Evolutionary conservation across 2,888 invertebrate genomes (phyloP), one percentile per base, ranked within the genome.

Genomic region (Zhuqinia jingwanae): DNA sequence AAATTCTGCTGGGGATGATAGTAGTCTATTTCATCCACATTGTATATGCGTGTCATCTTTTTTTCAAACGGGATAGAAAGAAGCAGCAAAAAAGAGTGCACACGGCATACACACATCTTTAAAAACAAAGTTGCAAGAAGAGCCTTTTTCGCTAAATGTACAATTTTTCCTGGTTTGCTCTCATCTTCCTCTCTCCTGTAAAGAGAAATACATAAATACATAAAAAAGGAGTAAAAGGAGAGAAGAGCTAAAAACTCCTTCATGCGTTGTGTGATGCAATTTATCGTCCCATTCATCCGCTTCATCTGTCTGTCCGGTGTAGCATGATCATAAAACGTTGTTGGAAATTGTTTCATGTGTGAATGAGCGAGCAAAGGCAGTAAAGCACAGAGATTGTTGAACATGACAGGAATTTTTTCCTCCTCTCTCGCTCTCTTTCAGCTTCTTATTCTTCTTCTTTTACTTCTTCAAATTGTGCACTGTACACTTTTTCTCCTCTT

Each of bases 231-330:
- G 47, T 30, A 80, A 70, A 36, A 68, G 53, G 42, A 36, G 50
- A 36, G 47, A 11, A 77, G 58, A 77, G 73, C 60, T 85, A 75
- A 85, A 77, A 73, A 76, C 53, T 50, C 85, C 20, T 27, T 85
- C 80, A 85, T 80, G 85, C 85, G 85, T 85, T 85, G 76, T 85
- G 85, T 75, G 80, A 80, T 79, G 68, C 85, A 85, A 85, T 85
- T 85, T 85, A 80, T 85, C 58, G 80, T 85, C 80, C 80, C 80
- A 85, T 76, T 85, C 85, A 85, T 85, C 85, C 85, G 85, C 85
- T 85, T 85, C 85, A 85, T 85, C 85, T 85, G 85, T 85, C 80
- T 80, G 85, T 80, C 85, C 80, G 76, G 85, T 80, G 75, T 85
- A 85, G 73, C 85, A 65, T 85, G 85, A 85, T 85, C 85, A 79